phyloP scores from a whole-genome alignment of 2,888 invertebrate genomes.

The Phoenoteleia sp. region DNA sequence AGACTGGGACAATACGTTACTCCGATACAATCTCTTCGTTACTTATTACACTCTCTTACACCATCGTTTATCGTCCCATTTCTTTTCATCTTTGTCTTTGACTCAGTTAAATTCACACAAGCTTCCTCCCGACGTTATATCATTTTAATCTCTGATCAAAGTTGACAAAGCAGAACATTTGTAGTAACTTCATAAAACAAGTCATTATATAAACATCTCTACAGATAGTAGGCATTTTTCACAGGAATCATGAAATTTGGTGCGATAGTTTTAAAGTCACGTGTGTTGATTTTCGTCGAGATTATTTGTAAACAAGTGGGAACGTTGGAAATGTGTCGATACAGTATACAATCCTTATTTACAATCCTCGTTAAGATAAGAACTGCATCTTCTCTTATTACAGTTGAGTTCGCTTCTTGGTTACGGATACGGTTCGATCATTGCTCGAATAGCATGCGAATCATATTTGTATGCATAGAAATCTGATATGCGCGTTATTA shows the following conservation, averaged over 20 bases:
- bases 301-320: constrained; percentile 3
- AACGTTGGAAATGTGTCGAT: constrained; percentile 62
- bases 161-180: constrained; percentile 37
- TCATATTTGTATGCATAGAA: constrained; percentile 71
- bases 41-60: constrained; percentile 59
- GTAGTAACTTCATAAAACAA: constrained; percentile 41
- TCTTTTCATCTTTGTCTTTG: constrained; percentile 45
- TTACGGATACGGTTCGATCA: constrained; percentile 72
- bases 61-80: constrained; percentile 57
- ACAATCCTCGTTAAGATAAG: constrained; percentile 63
- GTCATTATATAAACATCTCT: too few relatives aligned
- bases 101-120: constrained; percentile 25
- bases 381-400: constrained; percentile 67
- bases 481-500: constrained; percentile 67
- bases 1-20: constrained; percentile 71
- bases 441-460: constrained; percentile 61
- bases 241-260: too few relatives aligned
- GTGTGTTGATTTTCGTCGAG: not conserved
- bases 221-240: too few relatives aligned
- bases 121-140: constrained; percentile 22
- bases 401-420: constrained; percentile 61
- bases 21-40: constrained; percentile 69
- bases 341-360: constrained; percentile 43
- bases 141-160: constrained; percentile 48
- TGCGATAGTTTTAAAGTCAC: too few relatives aligned